A percentile compares a stretch with the other conserved stretches of the same genome.
phyloP scores from a whole-genome alignment of 2,797 vertebrate genomes.

The Manis javanica region DNA sequence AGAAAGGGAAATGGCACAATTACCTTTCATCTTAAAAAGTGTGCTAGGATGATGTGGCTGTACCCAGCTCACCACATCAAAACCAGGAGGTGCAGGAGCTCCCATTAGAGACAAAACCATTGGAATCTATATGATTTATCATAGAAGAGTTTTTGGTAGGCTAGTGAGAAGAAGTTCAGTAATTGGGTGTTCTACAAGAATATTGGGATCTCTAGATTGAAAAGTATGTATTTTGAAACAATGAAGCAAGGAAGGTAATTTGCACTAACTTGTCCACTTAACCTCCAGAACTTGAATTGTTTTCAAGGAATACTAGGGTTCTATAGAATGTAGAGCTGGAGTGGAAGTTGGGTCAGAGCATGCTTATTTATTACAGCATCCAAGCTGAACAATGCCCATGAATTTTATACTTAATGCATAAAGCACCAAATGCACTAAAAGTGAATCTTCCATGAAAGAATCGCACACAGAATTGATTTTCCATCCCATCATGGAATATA shows the following conservation, averaged over 20 bases:
- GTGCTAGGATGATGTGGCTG: neutral
- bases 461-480: neutral
- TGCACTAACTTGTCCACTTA: neutral
- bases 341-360: fast-evolving
- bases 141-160: neutral
- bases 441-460: neutral
- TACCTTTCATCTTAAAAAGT: neutral
- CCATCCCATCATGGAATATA: neutral
- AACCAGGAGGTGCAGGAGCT: neutral
- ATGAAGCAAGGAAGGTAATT: neutral
- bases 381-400: neutral
- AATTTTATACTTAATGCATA: neutral
- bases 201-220: neutral
- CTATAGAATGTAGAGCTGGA: neutral
- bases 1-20: neutral
- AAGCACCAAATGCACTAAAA: neutral
- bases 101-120: neutral
- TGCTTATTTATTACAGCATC: neutral
- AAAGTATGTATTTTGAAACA: neutral
- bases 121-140: neutral
- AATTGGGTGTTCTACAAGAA: neutral
- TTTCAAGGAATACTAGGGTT: neutral
- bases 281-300: neutral
- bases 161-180: neutral
- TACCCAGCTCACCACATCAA: neutral